A percentile compares a stretch with the other conserved stretches of the same genome.
Evolutionary conservation across 2,113 vertebrate genomes (phyloP).

Genomic region (Ictalurus furcatus): DNA sequence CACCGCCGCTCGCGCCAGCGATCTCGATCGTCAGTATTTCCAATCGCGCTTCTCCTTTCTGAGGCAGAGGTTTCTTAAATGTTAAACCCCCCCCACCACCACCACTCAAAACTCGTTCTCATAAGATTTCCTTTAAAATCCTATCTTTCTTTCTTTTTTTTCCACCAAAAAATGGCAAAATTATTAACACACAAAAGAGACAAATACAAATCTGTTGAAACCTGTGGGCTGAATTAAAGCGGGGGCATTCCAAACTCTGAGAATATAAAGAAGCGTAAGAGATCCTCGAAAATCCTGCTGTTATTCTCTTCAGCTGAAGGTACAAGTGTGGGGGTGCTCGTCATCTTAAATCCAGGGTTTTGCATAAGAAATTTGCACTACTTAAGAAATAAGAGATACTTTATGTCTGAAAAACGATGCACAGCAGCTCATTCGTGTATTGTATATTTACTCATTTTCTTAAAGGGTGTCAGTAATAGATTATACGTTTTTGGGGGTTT

Average conservation of each 20-base stretch:
- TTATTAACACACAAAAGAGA: neutral
- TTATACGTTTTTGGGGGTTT: neutral
- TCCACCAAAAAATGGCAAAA: neutral
- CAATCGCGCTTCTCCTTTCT: neutral
- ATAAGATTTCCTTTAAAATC: neutral
- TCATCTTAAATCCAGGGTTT: neutral
- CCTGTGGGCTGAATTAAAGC: neutral
- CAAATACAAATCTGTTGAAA: neutral
- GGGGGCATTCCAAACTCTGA: neutral
- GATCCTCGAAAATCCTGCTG: neutral
- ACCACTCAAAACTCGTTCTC: neutral
- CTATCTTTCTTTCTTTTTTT: neutral
- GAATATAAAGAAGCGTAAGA: neutral
- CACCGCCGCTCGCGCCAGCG: slow-evolving; percentile 82
- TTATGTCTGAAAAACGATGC: neutral
- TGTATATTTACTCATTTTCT: neutral
- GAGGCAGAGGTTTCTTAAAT: neutral
- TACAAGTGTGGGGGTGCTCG: neutral
- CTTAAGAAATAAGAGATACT: neutral
- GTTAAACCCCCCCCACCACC: too few species aligned
- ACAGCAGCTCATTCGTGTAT: neutral
- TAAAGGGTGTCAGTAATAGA: neutral
- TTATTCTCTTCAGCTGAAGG: neutral
- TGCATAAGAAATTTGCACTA: neutral
- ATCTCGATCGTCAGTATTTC: slow-evolving; percentile 80